Conservation (phyloP, 2,113 vertebrate species). For the Oreochromis spilurus region DNA sequence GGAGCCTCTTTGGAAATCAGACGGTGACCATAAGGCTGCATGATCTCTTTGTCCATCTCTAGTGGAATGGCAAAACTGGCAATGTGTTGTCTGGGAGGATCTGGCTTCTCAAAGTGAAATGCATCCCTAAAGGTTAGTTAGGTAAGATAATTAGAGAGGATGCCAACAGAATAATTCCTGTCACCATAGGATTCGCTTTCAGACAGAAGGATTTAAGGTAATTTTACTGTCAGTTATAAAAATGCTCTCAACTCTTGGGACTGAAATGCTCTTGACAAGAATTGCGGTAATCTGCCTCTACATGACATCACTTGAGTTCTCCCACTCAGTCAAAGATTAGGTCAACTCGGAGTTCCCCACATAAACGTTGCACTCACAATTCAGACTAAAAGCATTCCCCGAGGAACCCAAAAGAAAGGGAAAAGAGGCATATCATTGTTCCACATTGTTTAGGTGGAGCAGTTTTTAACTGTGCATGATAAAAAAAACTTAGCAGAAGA, state of each 20-base stretch:
- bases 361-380: constrained; percentile 3
- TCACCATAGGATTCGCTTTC: not conserved
- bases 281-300: not conserved
- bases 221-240: not conserved
- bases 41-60: constrained; percentile 37
- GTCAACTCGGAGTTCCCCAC: constrained; percentile 32
- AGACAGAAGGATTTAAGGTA: not conserved
- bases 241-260: not conserved
- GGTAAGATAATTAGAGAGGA: constrained; percentile 12
- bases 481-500: not conserved
- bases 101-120: not conserved
- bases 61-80: constrained; percentile 1
- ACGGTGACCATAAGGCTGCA: constrained; percentile 41
- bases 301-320: constrained; percentile 37
- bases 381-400: constrained; percentile 14
- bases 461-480: not conserved
- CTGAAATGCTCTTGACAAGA: not conserved
- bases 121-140: not conserved
- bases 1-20: constrained; percentile 59
- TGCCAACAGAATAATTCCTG: not conserved
- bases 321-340: constrained; percentile 17
- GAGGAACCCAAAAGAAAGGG: not conserved
- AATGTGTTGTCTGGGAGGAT: not conserved
- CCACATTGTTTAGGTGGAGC: not conserved
- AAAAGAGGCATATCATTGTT: not conserved